Evolutionary conservation across 2,797 vertebrate genomes (phyloP).

Genomic region (Astyanax mexicanus): DNA sequence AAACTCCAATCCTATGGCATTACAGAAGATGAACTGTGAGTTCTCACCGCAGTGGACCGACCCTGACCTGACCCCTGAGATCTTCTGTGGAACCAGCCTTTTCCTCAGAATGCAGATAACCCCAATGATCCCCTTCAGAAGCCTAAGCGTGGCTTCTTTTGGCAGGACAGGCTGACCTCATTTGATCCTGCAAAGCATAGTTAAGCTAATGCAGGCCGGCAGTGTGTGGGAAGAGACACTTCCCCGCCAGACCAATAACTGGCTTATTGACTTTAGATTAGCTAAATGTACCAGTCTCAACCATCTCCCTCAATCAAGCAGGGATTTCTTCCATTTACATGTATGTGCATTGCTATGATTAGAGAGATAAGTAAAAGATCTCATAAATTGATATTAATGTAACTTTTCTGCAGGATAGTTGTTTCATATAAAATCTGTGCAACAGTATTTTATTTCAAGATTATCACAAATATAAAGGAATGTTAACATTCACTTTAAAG

Average conservation of each 20-base stretch:
- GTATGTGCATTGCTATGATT: no score
- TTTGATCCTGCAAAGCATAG: conserved; percentile 45
- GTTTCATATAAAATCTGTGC: no score
- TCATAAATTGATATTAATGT: no score
- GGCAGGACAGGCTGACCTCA: conserved; percentile 40
- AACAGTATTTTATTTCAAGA: no score
- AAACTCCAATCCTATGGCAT: neutral
- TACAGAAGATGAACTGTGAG: conserved; percentile 11
- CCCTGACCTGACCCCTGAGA: conserved; percentile 25
- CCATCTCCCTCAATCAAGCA: conserved; percentile 19
- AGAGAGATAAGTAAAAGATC: no score
- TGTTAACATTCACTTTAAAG: no score
- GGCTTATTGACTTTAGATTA: conserved; percentile 43
- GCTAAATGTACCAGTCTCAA: conserved; percentile 15
- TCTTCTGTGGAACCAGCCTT: conserved; percentile 7
- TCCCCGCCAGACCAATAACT: conserved; percentile 18
- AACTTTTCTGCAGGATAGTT: no score
- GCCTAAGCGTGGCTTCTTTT: conserved; percentile 28
- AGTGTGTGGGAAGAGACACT: conserved; percentile 37
- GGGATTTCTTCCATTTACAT: neutral
- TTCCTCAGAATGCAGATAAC: conserved; percentile 33
- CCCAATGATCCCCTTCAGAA: conserved; percentile 9
- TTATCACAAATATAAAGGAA: no score
- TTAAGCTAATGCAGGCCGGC: conserved; percentile 46
- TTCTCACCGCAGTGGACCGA: conserved; percentile 27